A percentile compares a stretch with the other conserved stretches of the same genome.
phyloP scores from a whole-genome alignment of 2,888 invertebrate species.

The Drosophila ezoana region DNA sequence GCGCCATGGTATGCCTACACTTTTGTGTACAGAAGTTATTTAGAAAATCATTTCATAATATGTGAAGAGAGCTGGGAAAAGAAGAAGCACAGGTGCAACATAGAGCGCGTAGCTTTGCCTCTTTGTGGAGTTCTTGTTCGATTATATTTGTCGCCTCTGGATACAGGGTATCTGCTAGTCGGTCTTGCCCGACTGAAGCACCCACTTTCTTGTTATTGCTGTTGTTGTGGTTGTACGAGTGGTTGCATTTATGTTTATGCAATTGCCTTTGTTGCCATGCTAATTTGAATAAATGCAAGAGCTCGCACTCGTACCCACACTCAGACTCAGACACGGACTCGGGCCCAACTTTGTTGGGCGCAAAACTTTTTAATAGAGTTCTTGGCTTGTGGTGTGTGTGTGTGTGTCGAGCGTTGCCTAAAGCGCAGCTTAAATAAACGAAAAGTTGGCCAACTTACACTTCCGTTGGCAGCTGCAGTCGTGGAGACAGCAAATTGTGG shows the following conservation, averaged over 20 bases:
- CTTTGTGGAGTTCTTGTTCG: no score
- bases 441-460: conserved; percentile 21
- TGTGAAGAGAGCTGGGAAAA: no score
- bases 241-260: conserved; percentile 52
- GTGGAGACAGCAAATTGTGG: conserved; percentile 33
- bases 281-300: conserved; percentile 52
- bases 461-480: not conserved
- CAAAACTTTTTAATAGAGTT: conserved; percentile 69
- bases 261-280: conserved; percentile 46
- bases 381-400: conserved; percentile 22
- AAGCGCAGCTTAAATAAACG: conserved; percentile 59
- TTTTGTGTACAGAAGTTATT: no score
- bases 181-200: conserved; percentile 3
- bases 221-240: conserved; percentile 31
- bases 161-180: no score
- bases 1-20: no score
- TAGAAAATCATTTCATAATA: no score
- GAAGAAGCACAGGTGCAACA: no score
- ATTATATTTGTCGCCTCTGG: no score
- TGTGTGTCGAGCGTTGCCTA: conserved; percentile 35
- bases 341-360: conserved; percentile 23
- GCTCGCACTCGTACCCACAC: not conserved
- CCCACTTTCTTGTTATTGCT: no score
- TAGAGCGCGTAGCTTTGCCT: no score
- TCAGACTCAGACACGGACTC: not conserved